Evolutionary conservation across 1,140 invertebrate genomes (phyloP), one percentile per base, ranked within the genome.

Genomic region (Cherax quadricarinatus): DNA sequence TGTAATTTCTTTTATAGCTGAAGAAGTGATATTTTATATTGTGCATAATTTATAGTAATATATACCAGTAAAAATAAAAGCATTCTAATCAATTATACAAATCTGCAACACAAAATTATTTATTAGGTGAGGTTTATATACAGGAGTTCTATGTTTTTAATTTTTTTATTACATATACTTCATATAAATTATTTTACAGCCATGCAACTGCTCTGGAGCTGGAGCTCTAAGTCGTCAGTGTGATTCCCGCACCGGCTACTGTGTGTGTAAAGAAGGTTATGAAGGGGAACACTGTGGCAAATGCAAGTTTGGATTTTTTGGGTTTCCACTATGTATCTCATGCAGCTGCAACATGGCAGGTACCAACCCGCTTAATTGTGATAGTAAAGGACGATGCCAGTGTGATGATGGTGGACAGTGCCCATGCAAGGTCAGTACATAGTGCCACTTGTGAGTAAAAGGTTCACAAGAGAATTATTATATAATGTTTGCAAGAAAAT

Each of bases 271-370:
- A 6, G 95, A 96, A 80, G 98, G 98, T 21, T 99, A 97, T 95
- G 96, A 96, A 24, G 98, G 98, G 0, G 95, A 96, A n/a, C 82
- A 86, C 53, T 99, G 99, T 95, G 96, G 98, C 89, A 95, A 95
- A 24, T 99, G 99, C 94, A 96, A 96, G 6, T 95, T 96, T 73
- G 98, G 98, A 0, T 98, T 97, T 95, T 99, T 97, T 95, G 98
- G 98, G 14, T 99, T 98, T 95, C 98, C 98, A 0, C 96, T 96
- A 60, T 99, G 99, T 95, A 95, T 96, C 60, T 96, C 96, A 16
- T 99, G 98, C 94, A 96, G 96, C 81, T 99, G 98, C 95, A 95
- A 97, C 94, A 78, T 94, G 0, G 95, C 96, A 2, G 98, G 98
- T 14, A 91, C 89, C 53, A 91, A 62, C 97, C 97, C 0, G 18